Evolutionary conservation across 2,113 vertebrate genomes (phyloP), one percentile per base, ranked within the genome.

Genomic region (Myocastor coypus): DNA sequence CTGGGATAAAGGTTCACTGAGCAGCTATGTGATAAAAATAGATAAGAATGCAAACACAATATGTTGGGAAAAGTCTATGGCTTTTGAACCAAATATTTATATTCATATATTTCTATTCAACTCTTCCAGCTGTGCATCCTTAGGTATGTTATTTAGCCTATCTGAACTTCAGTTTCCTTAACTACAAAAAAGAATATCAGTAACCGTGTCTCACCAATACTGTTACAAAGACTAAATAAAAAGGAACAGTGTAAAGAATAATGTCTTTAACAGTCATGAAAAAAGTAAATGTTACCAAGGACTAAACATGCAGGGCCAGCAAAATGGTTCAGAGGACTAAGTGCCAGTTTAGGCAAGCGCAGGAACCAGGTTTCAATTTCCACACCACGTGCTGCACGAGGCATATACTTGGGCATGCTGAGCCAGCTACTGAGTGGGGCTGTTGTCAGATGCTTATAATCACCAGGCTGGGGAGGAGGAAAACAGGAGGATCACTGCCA

Each of bases 201-300:
- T 89, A 69, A 3, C 14, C 46, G 50, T 0, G 32, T 34, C 2
- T 57, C 22, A 95, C 59, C 14, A 64, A 89, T 89, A 12, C 28
- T 87, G 6, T 81, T 84, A 32, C 50, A 71, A 77, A 22, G n/a
- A 90, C 12, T 34, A 73, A 66, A 59, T 17, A 87, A 69, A 69
- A 64, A 12, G 16, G 83, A 95, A 26, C n/a, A n/a, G n/a, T n/a
- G n/a, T 22, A n/a, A 83, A 83, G 2, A 4, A 52, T 55, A 30
- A 89, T 68, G 8, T 0, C 5, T n/a, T 92, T 78, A 68, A 34
- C 12, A 81, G 40, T 59, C 16, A 78, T 89, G 46, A 46, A 4
- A 93, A 77, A 90, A 50, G 86, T 46, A 77, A 87, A 61, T 81
- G 30, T 64, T 75, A 91, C 50, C 91, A 78, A 91, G 69, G 5